A percentile compares a stretch with the other conserved stretches of the same genome.
phyloP scores from a whole-genome alignment of 1,140 invertebrate species.

The Nilaparvata lugens region DNA sequence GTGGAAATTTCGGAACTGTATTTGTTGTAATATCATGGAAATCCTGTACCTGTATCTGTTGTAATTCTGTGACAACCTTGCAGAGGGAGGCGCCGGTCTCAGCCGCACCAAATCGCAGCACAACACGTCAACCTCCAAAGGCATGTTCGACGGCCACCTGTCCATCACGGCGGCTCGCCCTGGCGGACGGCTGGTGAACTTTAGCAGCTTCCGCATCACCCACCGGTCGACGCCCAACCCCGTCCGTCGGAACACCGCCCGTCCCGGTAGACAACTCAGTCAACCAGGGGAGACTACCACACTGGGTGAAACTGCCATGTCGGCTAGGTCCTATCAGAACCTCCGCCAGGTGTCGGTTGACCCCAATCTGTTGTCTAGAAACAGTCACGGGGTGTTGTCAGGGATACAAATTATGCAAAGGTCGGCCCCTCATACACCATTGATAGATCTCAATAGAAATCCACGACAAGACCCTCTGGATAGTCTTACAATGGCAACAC shows the following conservation, averaged over 20 bases:
- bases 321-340: conserved; percentile 10
- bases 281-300: conserved; percentile 8
- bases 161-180: not conserved
- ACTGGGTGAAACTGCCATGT: no score
- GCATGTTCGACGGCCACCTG: not conserved
- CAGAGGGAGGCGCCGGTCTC: conserved; percentile 20
- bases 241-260: conserved; percentile 15
- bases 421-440: conserved; percentile 13
- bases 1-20: no score
- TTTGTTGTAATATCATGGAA: not conserved
- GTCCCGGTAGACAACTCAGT: conserved; percentile 11
- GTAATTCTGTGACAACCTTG: no score
- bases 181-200: conserved; percentile 24
- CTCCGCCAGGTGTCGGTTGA: conserved; percentile 21
- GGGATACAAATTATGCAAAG: conserved; percentile 16
- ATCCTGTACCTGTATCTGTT: not conserved
- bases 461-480: conserved; percentile 10
- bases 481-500: conserved; percentile 2
- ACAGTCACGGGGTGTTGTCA: conserved; percentile 9
- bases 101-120: conserved; percentile 26
- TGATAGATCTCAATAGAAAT: conserved; percentile 11
- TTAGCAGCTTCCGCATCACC: conserved; percentile 28
- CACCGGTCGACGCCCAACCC: conserved; percentile 20
- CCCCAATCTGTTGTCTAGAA: conserved; percentile 19
- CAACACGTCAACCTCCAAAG: conserved; percentile 14